phyloP scores from a whole-genome alignment of 2,797 vertebrate genomes.

The Catharus ustulatus region DNA sequence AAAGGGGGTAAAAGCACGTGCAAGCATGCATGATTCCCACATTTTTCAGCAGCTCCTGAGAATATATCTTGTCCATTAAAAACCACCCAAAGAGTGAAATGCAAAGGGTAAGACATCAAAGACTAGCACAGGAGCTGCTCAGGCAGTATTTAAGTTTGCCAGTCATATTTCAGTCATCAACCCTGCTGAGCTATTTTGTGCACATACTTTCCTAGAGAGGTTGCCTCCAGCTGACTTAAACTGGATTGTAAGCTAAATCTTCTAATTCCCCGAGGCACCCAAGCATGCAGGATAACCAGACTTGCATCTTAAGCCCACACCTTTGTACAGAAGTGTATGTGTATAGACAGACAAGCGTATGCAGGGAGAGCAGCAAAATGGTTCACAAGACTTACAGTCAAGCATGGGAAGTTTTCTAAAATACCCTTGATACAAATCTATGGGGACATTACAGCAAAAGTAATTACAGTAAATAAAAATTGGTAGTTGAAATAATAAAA shows the following conservation, averaged over 20 bases:
- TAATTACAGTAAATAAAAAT: neutral
- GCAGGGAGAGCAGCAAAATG: neutral
- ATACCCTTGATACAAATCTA: neutral
- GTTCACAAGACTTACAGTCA: neutral
- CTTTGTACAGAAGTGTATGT: neutral
- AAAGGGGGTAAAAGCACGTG: neutral
- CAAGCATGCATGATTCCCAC: neutral
- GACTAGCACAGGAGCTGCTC: neutral
- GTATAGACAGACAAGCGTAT: fast-evolving
- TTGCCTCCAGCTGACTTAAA: neutral
- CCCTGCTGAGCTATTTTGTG: neutral
- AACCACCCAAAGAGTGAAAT: neutral
- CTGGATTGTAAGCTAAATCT: neutral
- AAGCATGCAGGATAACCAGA: neutral
- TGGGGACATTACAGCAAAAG: neutral
- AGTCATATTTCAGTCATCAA: neutral
- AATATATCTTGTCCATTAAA: neutral
- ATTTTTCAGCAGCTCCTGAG: neutral
- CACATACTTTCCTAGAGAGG: neutral
- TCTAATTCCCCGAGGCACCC: neutral
- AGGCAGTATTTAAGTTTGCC: neutral
- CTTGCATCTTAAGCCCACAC: neutral
- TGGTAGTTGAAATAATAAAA: neutral
- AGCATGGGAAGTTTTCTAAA: neutral
- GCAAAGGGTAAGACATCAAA: constrained; percentile 1